phyloP scores from a whole-genome alignment of 2,888 invertebrate species.

The Leptopilina myrica region DNA sequence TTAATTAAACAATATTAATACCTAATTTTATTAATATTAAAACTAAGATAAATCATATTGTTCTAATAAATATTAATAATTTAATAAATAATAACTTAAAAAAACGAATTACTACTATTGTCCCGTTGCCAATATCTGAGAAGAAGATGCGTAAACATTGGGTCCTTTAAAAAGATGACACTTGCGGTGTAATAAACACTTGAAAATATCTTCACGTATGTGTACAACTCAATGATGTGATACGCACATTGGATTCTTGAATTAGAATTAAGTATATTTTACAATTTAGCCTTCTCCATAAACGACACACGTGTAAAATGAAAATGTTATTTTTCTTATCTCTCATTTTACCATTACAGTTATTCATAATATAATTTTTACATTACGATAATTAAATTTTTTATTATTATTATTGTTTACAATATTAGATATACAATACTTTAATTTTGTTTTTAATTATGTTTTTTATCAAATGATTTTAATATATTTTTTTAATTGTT shows the following conservation, averaged over 20 bases:
- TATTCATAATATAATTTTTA: neutral
- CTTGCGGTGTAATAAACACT: conserved; percentile 16
- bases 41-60: too few species aligned
- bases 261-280: conserved; percentile 3
- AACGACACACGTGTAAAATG: neutral
- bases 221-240: conserved; percentile 21
- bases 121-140: neutral
- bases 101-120: too few species aligned
- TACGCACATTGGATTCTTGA: conserved; percentile 3
- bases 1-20: too few species aligned
- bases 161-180: neutral
- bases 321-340: neutral
- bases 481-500: too few species aligned
- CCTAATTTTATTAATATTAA: too few species aligned
- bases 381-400: too few species aligned
- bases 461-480: too few species aligned
- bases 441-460: too few species aligned
- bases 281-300: conserved; percentile 2
- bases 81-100: too few species aligned
- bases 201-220: conserved; percentile 12
- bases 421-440: too few species aligned
- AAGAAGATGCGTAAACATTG: conserved; percentile 9
- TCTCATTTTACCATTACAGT: neutral
- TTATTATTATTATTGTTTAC: too few species aligned
- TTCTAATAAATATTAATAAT: too few species aligned